These are phyloP conservation scores for Dinomys branickii DNA, from an alignment of 2,113 vertebrate species.

Conservation along the genomic window DNA sequence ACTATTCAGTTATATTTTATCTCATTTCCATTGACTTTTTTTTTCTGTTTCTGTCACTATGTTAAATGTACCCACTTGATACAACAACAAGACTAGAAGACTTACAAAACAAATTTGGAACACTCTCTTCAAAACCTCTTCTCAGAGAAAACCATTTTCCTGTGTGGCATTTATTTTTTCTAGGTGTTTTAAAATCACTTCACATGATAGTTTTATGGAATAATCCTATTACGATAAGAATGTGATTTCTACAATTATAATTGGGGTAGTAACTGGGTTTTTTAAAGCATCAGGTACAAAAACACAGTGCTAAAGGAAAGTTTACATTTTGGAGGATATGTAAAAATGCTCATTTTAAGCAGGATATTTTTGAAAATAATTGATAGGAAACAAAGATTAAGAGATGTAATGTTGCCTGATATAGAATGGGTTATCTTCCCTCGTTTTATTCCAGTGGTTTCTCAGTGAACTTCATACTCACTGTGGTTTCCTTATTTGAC, in stretches of 20 bases:
- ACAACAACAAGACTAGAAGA: not conserved
- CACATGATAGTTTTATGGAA: not conserved
- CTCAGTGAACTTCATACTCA: not conserved
- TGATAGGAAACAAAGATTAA: not conserved
- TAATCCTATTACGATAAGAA: not conserved
- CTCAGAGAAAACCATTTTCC: not conserved
- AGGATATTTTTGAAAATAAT: not conserved
- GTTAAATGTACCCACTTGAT: not conserved
- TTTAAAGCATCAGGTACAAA: not conserved
- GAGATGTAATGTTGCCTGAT: not conserved
- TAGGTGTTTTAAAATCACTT: not conserved
- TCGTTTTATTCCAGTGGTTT: not conserved
- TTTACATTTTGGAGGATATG: not conserved
- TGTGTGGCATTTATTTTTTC: not conserved
- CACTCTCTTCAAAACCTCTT: not conserved
- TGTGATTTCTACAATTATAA: not conserved
- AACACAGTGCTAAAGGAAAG: not conserved
- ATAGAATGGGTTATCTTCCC: not conserved
- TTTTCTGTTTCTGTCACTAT: not conserved
- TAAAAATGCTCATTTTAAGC: not conserved
- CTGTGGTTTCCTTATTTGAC: not conserved
- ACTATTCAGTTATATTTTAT: not conserved
- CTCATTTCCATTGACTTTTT: slow-evolving; percentile 16
- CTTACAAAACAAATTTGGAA: not conserved
- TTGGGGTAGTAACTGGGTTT: not conserved